Conservation (phyloP, 2,888 invertebrate genomes). For the Keiferia lycopersicella region DNA sequence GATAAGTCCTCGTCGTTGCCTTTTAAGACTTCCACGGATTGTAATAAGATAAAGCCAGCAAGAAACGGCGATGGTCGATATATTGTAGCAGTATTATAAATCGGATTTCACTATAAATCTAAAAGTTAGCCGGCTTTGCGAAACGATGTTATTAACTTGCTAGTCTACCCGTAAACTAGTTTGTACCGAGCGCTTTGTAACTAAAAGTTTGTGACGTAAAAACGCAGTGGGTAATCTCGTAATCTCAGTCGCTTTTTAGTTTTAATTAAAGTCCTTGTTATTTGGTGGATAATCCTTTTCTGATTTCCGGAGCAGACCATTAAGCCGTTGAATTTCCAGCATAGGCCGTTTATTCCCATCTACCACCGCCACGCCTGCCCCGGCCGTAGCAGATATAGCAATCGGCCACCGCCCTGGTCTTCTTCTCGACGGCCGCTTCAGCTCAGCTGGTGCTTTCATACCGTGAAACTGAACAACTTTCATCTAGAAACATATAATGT, state of each 20-base stretch:
- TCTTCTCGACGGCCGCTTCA: too few relatives aligned
- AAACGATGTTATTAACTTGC: conserved; percentile 1
- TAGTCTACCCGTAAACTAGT: conserved; percentile 1
- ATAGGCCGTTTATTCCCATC: too few relatives aligned
- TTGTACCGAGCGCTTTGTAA: background rate
- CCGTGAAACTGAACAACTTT: too few relatives aligned
- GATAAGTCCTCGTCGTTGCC: too few relatives aligned
- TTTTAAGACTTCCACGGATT: too few relatives aligned
- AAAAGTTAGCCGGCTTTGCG: background rate
- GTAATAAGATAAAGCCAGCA: too few relatives aligned
- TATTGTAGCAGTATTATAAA: background rate
- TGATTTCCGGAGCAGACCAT: background rate
- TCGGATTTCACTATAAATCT: background rate
- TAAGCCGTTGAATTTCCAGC: too few relatives aligned
- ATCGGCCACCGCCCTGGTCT: too few relatives aligned
- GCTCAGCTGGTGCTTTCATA: too few relatives aligned
- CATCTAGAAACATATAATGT: too few relatives aligned
- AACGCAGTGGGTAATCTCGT: background rate
- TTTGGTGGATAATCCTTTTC: background rate
- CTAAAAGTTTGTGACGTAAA: conserved; percentile 1
- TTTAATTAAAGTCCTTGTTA: conserved; percentile 1
- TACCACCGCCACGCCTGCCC: too few relatives aligned
- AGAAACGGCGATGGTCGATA: background rate
- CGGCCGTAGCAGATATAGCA: too few relatives aligned
- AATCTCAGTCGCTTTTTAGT: background rate